These are phyloP conservation scores for Chrysoperla carnea DNA, from an alignment of 1,140 invertebrate species.

Conservation along the genomic window DNA sequence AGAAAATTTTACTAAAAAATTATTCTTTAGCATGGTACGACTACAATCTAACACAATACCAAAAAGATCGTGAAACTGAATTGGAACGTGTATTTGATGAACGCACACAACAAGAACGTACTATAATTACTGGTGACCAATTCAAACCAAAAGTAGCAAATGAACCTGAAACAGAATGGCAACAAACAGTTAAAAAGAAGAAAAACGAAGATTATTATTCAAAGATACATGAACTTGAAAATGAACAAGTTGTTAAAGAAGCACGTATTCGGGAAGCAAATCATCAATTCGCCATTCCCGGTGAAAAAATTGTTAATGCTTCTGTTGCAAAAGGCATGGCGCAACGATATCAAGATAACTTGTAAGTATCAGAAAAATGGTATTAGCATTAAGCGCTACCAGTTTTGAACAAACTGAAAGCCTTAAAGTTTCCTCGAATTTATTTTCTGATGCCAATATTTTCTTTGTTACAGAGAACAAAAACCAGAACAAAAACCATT, in stretches of 20 bases:
- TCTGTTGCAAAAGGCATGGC: slow-evolving; percentile 74
- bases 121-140: slow-evolving; percentile 30
- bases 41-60: slow-evolving; percentile 65
- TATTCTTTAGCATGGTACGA: slow-evolving; percentile 77
- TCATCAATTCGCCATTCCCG: slow-evolving; percentile 71
- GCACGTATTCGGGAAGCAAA: slow-evolving; percentile 50
- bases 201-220: slow-evolving; percentile 61
- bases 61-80: slow-evolving; percentile 67
- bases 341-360: slow-evolving; percentile 59
- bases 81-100: slow-evolving; percentile 77
- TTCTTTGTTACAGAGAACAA: slow-evolving; percentile 28
- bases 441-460: not conserved
- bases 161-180: slow-evolving; percentile 68
- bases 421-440: not conserved
- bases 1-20: slow-evolving; percentile 9
- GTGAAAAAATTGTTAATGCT: slow-evolving; percentile 56
- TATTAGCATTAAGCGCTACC: not conserved
- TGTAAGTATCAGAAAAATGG: slow-evolving; percentile 41
- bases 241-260: slow-evolving; percentile 69
- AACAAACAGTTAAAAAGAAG: slow-evolving; percentile 66
- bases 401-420: not conserved
- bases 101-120: slow-evolving; percentile 45
- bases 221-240: slow-evolving; percentile 66
- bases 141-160: slow-evolving; percentile 48
- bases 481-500: slow-evolving; percentile 8